Conservation (phyloP, 2,797 vertebrate genomes). For the Nannoperca australis region DNA sequence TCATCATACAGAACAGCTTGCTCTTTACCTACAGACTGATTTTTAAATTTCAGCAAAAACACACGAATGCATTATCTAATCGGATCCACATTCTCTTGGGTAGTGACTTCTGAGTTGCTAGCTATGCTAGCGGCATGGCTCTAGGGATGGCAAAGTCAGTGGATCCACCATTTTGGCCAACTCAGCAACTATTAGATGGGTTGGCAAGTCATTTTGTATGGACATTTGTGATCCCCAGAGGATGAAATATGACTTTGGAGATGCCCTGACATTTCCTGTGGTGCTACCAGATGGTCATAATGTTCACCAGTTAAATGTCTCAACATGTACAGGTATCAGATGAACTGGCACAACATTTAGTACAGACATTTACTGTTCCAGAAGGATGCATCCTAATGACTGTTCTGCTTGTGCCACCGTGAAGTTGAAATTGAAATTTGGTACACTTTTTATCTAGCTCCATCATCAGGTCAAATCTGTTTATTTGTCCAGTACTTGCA, state of each 20-base stretch:
- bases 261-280: background rate
- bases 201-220: background rate
- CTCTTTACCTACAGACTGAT: background rate
- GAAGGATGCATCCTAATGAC: too few species aligned
- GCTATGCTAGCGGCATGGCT: background rate
- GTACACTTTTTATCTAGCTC: background rate
- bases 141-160: background rate
- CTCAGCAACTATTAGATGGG: background rate
- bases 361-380: background rate
- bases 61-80: background rate
- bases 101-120: background rate
- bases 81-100: background rate
- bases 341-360: background rate
- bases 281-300: background rate
- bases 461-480: background rate
- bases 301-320: too few species aligned
- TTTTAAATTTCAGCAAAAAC: background rate
- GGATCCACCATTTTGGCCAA: background rate
- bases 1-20: background rate
- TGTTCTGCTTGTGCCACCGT: background rate
- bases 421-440: background rate
- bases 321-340: too few species aligned
- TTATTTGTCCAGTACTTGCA: background rate
- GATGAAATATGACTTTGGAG: background rate
- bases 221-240: background rate